A percentile compares a stretch with the other conserved stretches of the same genome.
phyloP scores from a whole-genome alignment of 2,113 vertebrate species.

The Patagioenas fasciata region DNA sequence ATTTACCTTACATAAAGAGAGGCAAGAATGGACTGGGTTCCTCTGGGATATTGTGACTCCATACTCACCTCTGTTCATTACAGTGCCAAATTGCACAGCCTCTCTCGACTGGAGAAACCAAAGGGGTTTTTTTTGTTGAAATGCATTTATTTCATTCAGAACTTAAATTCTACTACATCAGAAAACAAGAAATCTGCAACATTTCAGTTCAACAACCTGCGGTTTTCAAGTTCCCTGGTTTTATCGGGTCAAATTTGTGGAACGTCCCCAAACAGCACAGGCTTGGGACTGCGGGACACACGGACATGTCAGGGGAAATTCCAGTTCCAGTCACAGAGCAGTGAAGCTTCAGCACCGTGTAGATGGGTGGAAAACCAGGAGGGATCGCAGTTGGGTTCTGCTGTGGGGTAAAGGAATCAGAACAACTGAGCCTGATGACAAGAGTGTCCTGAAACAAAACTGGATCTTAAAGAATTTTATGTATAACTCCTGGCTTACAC shows the following conservation, averaged over 20 bases:
- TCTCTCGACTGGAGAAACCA: background rate
- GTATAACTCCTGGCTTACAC: background rate
- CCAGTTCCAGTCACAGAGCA: background rate
- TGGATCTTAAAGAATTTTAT: background rate
- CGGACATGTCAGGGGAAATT: too few species aligned
- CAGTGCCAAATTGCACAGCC: background rate
- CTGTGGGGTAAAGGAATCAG: background rate
- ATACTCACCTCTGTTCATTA: background rate
- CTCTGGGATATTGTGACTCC: background rate
- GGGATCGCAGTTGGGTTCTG: background rate
- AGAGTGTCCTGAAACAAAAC: background rate
- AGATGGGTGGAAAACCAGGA: background rate
- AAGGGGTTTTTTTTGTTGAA: background rate
- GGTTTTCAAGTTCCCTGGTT: background rate
- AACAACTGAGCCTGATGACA: background rate
- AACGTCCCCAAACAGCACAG: background rate
- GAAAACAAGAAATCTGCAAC: background rate
- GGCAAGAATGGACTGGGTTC: background rate
- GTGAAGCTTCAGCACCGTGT: background rate
- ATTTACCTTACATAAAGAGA: background rate
- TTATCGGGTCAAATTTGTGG: background rate
- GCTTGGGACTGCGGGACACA: background rate
- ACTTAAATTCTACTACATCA: background rate
- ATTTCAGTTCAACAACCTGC: background rate
- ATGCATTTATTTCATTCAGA: background rate